These are phyloP conservation scores for Helogale parvula DNA, from an alignment of 2,113 vertebrate genomes.

Conservation along the genomic window DNA sequence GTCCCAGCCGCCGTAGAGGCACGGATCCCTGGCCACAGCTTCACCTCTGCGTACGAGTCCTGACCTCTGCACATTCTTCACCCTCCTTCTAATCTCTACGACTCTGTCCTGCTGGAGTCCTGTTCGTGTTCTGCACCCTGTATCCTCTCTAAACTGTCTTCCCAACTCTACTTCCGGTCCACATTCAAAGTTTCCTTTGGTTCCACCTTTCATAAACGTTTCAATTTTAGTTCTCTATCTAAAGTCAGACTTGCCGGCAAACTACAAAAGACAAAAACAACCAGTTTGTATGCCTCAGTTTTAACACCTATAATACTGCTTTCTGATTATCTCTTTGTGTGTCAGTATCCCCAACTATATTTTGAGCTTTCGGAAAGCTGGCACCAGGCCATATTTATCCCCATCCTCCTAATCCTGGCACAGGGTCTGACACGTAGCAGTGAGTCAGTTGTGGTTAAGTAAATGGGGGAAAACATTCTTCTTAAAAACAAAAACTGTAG, in stretches of 20 bases:
- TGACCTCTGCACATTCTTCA: not conserved
- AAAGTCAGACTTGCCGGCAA: not conserved
- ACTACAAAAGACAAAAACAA: not conserved
- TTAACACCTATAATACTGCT: not conserved
- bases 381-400: not conserved
- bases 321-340: not conserved
- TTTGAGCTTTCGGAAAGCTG: not conserved
- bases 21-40: fast-evolving
- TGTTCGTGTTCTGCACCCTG: not conserved
- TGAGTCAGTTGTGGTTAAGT: not conserved
- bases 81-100: not conserved
- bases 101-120: not conserved
- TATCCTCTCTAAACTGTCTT: not conserved
- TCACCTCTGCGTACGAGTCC: too few species aligned
- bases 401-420: not conserved
- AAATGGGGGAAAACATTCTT: not conserved
- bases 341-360: not conserved
- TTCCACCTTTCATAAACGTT: not conserved
- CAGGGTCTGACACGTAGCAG: not conserved
- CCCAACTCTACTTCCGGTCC: not conserved
- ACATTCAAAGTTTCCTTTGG: not conserved
- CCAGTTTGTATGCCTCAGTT: not conserved
- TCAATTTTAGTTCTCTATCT: not conserved
- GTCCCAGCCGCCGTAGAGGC: fast-evolving
- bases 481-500: not conserved